Base-by-base conservation (phyloP, 2,797 vertebrate species). In the Enteromius mattozi region DNA sequence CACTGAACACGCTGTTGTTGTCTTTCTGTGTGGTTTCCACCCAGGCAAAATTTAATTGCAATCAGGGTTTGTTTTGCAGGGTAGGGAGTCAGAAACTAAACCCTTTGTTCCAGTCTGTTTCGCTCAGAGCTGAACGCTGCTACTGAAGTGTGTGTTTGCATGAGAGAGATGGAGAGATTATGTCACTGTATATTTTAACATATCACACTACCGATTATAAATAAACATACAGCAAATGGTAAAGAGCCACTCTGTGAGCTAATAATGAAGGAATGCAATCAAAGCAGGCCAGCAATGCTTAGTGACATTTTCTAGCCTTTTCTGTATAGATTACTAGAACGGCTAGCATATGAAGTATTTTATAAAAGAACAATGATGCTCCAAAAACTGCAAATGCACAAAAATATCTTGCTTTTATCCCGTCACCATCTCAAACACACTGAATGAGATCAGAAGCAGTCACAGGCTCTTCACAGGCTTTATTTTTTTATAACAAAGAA, bases 61-160 rank as follows among this genome's bases (percentile, higher is more conserved):
- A 80, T 80, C 81, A 83, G 49, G 59, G 59, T 80, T 82, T 79
- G 69, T 80, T 80, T 86, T 49, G 47, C 68, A 79, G 81, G 40
- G 51, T 74, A 72, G 45, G 35, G 33, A 72, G 42, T 59, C 75
- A 78, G 75, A 47, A 84, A 61, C 19, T 0, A 84, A 78, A 70
- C 6, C 5, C 24, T 69, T 47, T 70, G 65, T 70, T 83, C 19
- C 47, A 45, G 56, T 75, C 30, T 51, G 71, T 76, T 76, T 82
- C 4, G 6, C 66, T 51, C 40, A 45, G 19, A 72, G 68, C 35
- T 21, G 54, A 61, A 72, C 19, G 9, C 33, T 33, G 61, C 47
- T 14, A 56, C 56, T 65, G n/a, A 65, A 37, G 33, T 40, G n/a
- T 37, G 30, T 69, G 74, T 61, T 17, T 45, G 40, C 19, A 61